Evolutionary conservation across 2,888 invertebrate genomes (phyloP), one percentile per base, ranked within the genome.

Genomic region (Oxystoma pomonae): DNA sequence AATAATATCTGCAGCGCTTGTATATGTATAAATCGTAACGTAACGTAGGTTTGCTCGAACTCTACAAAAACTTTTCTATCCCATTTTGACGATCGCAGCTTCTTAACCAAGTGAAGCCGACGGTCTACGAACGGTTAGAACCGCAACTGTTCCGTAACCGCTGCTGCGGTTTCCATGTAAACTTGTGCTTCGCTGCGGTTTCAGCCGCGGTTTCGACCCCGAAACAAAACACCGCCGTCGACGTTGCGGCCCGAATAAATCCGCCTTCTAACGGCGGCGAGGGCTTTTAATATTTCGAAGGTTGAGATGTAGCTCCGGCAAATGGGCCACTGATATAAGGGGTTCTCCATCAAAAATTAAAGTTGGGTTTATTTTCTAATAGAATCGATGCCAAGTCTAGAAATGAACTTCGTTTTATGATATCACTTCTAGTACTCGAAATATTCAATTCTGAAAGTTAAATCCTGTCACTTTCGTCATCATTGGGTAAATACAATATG

Each of bases 91-190:
- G 5, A 35, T 35, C 12, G 12, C 12, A 35, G 12, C 35, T 35
- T 12, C 35, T 35, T 35, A 35, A 3, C 35, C n/a, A n/a, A n/a
- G n/a, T n/a, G n/a, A n/a, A n/a, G n/a, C n/a, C n/a, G 50, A n/a
- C 50, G 50, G 53, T 53, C 53, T 53, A 53, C 19, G 17, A 7
- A 53, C 16, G 19, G 53, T 16, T 19, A n/a, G 3, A 21, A 57
- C 57, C 75, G 57, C 57, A 57, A 19, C 18, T 16, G 57, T 57
- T 21, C 57, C 72, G 67, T 68, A 70, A 78, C 78, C 76, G 74
- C 77, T 76, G 70, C 75, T 73, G 72, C 71, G 75, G 77, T 76
- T 69, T 67, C 67, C 72, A 75, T 75, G 75, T 75, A 76, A 76
- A 76, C 75, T 76, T 75, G 75, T 75, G 75, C 73, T 35, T 35